These are phyloP conservation scores for Coendou prehensilis DNA, from an alignment of 2,797 vertebrate species.

Conservation along the genomic window DNA sequence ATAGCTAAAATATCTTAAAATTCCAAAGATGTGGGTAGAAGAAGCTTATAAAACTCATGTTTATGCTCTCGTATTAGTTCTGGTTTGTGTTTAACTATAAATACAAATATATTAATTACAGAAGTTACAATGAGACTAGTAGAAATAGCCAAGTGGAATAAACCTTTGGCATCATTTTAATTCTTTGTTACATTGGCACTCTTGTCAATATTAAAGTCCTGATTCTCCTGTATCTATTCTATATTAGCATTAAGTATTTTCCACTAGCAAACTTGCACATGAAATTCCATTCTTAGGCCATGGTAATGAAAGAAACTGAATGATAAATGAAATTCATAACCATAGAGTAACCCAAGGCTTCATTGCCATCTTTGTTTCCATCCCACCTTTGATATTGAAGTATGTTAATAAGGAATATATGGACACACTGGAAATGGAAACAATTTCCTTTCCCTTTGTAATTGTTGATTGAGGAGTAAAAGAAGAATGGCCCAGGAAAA, in stretches of 20 bases:
- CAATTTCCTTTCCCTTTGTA: neutral
- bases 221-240: neutral
- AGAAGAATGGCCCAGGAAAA: neutral
- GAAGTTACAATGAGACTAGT: conserved; percentile 8
- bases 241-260: neutral
- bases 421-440: neutral
- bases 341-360: neutral
- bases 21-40: conserved; percentile 35
- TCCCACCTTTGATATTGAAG: neutral
- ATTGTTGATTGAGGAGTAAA: neutral
- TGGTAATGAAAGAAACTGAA: neutral
- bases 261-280: neutral
- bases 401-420: neutral
- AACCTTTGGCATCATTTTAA: conserved; percentile 38
- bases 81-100: conserved; percentile 69
- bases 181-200: neutral
- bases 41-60: neutral
- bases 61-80: conserved; percentile 67
- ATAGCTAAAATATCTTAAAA: conserved; percentile 45
- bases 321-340: neutral
- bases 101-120: conserved; percentile 56
- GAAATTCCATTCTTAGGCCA: neutral
- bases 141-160: conserved; percentile 19
- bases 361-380: neutral
- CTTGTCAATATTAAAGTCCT: neutral